A percentile compares a stretch with the other conserved stretches of the same genome.
Conservation (phyloP, 2,888 invertebrate genomes). For the Drosophila phalerata region DNA sequence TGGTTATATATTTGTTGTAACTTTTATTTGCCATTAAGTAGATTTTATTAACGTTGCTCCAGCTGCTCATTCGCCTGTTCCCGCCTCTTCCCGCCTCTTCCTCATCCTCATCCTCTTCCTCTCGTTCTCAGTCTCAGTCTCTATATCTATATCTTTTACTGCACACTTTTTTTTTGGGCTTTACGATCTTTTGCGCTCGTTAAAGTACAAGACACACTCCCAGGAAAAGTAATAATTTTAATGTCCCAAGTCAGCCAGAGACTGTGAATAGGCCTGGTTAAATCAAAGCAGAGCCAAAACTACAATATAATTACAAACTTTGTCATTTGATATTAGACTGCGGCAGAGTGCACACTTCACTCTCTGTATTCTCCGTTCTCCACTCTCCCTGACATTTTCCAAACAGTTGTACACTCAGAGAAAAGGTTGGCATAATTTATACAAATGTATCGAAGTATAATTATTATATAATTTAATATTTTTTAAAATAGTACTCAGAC, state of each 20-base stretch:
- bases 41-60: constrained; percentile 65
- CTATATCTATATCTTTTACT: neutral
- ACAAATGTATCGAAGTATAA: no score
- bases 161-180: constrained; percentile 42
- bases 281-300: constrained; percentile 32
- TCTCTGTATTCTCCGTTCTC: neutral
- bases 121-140: constrained; percentile 1
- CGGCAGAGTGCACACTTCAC: constrained; percentile 56
- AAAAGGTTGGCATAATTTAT: no score
- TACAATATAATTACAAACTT: constrained; percentile 71
- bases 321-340: constrained; percentile 77
- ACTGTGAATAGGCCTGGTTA: constrained; percentile 13
- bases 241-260: constrained; percentile 29
- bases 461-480: no score
- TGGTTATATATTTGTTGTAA: constrained; percentile 64
- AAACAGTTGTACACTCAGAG: neutral
- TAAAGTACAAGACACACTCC: constrained; percentile 54
- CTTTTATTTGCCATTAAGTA: constrained; percentile 79
- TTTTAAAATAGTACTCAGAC: no score
- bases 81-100: neutral
- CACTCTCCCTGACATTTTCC: neutral
- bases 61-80: constrained; percentile 8
- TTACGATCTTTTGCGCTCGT: constrained; percentile 70
- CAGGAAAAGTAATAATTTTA: constrained; percentile 72
- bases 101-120: no score